phyloP scores from a whole-genome alignment of 2,888 invertebrate genomes.

The Piscicola geometra region DNA sequence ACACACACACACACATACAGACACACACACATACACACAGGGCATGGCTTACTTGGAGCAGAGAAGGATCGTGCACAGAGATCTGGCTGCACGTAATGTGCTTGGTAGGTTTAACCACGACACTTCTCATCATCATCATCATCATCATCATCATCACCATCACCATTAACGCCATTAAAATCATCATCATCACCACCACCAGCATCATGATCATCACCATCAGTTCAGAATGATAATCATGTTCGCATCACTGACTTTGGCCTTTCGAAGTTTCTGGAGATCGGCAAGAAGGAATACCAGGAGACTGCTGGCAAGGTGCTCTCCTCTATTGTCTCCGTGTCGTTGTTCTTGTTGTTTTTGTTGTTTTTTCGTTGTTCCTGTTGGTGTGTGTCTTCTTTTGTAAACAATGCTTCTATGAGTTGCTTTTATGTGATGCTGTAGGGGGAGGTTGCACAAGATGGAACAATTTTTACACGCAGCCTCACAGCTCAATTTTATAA shows the following conservation, averaged over 20 bases:
- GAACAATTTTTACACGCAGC: no score
- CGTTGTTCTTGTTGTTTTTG: no score
- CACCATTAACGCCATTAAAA: no score
- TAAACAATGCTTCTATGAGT: no score
- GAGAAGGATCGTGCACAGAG: constrained; percentile 86
- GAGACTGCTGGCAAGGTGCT: constrained; percentile 18
- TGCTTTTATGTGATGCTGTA: no score
- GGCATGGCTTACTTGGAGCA: constrained; percentile 93
- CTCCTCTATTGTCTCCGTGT: no score
- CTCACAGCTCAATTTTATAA: no score
- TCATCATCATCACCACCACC: no score
- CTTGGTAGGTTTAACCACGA: constrained; percentile 57
- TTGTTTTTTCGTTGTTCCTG: no score
- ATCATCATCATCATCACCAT: not conserved
- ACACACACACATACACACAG: constrained; percentile 47
- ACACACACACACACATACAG: no score
- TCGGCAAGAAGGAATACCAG: constrained; percentile 60
- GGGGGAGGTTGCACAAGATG: no score
- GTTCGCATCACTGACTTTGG: constrained; percentile 98
- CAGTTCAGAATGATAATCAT: constrained; percentile 68
- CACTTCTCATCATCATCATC: constrained; percentile 23
- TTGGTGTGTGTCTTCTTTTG: no score
- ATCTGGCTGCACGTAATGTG: constrained; percentile 92
- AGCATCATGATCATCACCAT: not conserved
- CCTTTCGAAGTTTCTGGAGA: constrained; percentile 85